Conservation (phyloP, 1,140 invertebrate genomes). For the Lerema accius region DNA sequence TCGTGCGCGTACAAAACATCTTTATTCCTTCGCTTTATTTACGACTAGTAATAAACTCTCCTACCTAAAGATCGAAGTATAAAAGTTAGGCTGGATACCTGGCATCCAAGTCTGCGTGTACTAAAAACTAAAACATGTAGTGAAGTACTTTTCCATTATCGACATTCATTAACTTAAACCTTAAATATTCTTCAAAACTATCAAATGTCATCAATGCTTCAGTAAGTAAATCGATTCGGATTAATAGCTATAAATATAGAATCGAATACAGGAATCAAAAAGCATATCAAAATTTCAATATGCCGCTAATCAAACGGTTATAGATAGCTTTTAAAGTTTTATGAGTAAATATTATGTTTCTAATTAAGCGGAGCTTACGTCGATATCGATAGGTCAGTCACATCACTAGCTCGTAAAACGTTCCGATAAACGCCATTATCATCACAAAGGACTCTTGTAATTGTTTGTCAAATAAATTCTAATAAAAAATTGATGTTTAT, state of each 20-base stretch:
- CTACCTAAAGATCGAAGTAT: conserved; percentile 70
- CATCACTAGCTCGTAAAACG: conserved; percentile 66
- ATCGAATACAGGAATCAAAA: conserved; percentile 23
- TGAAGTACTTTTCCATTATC: conserved; percentile 43
- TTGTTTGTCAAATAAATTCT: conserved; percentile 82
- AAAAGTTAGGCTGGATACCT: conserved; percentile 63
- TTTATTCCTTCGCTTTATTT: conserved; percentile 69
- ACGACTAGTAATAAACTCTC: conserved; percentile 62
- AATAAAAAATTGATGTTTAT: conserved; percentile 77
- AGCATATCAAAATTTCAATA: conserved; percentile 23
- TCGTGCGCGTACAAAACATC: conserved; percentile 66
- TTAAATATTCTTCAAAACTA: conserved; percentile 18
- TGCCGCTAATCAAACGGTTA: conserved; percentile 8
- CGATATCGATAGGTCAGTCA: conserved; percentile 42
- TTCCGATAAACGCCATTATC: conserved; percentile 73
- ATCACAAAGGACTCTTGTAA: conserved; percentile 78
- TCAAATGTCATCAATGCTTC: conserved; percentile 31
- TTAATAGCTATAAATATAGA: conserved; percentile 31
- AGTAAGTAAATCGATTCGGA: conserved; percentile 37
- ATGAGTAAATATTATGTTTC: conserved; percentile 48
- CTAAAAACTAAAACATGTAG: conserved; percentile 56
- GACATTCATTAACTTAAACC: not conserved
- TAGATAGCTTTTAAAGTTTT: conserved; percentile 29
- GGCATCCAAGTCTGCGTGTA: conserved; percentile 44
- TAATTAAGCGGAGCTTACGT: conserved; percentile 43